Evolutionary conservation across 2,797 vertebrate genomes (phyloP).

Genomic region (Amblyraja radiata): DNA sequence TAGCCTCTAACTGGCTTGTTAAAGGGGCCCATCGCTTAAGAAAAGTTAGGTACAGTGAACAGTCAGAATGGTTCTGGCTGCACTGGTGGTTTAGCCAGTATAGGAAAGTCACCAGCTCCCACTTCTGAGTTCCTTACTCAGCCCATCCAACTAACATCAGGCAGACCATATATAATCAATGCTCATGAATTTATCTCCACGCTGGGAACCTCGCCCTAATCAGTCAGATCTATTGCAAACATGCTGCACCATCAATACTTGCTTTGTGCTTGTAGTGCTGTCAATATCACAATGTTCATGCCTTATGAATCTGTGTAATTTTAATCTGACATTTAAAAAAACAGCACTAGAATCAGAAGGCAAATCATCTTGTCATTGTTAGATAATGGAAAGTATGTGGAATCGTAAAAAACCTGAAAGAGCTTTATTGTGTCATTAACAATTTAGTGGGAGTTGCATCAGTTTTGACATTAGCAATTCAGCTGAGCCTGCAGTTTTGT

Average conservation of each 20-base stretch:
- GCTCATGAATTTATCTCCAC: neutral
- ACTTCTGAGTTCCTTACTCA: neutral
- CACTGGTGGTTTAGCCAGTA: neutral
- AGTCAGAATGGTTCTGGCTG: neutral
- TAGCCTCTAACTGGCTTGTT: neutral
- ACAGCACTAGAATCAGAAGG: neutral
- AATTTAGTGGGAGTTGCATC: neutral
- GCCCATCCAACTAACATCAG: neutral
- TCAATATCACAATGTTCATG: no score
- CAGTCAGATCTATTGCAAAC: neutral
- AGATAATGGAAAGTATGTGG: neutral
- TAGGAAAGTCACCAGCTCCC: neutral
- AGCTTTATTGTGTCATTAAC: neutral
- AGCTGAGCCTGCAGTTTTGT: neutral
- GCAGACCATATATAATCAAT: neutral
- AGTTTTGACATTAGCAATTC: neutral
- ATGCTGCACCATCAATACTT: neutral
- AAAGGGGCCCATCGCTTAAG: neutral
- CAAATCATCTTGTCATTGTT: neutral
- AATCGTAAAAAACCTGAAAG: neutral
- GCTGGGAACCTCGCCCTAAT: no score
- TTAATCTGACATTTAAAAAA: neutral
- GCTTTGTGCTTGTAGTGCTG: no score
- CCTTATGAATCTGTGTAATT: neutral
- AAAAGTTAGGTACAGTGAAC: neutral